Base-by-base conservation (phyloP, 2,888 invertebrate species). In the Melinaea menophilus region DNA sequence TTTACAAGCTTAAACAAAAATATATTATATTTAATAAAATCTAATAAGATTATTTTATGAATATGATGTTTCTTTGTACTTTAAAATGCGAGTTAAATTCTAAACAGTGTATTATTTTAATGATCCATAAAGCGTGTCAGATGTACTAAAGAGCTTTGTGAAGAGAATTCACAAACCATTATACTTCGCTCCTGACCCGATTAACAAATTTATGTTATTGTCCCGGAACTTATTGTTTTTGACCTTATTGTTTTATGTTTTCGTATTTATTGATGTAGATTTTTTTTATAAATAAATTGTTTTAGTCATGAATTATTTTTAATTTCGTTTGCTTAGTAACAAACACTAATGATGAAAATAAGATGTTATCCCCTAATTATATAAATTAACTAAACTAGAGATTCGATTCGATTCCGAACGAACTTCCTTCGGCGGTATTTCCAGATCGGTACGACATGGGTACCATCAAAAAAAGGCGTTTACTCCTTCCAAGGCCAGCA, bases 131-230 rank as follows among this genome's bases (percentile, higher is more conserved):
- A 85, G 63, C 59, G 73, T 72, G 72, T 75, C 72, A 74, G 73
- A 79, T 76, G 74, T 79, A 79, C 73, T 65, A 65, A 68, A 71
- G 68, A 73, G 71, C 72, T 74, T 75, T 66, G 76, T 70, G 72
- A 73, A 72, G 73, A 69, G 70, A 77, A 79, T 81, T 80, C 73
- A 75, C 77, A 76, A 75, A 79, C 77, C 77, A 76, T 79, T 83
- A 78, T 73, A 80, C 80, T 75, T 73, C 75, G 78, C 75, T 80
- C 81, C 73, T 87, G 86, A 86, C 87, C 86, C 71, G 69, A 80
- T 81, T 84, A 71, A 67, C 62, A 68, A 68, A 66, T 69, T 65
- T 72, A 67, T 67, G 66, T 71, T 69, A 68, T 67, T 69, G 61
- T 60, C 63, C 63, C 57, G 46, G 51, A 47, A 59, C 35, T 47